Percentiles rank a stretch among this genome's conserved stretches.
Evolutionary conservation across 2,888 invertebrate genomes (phyloP).

Genomic region (Microctonus hyperodae): DNA sequence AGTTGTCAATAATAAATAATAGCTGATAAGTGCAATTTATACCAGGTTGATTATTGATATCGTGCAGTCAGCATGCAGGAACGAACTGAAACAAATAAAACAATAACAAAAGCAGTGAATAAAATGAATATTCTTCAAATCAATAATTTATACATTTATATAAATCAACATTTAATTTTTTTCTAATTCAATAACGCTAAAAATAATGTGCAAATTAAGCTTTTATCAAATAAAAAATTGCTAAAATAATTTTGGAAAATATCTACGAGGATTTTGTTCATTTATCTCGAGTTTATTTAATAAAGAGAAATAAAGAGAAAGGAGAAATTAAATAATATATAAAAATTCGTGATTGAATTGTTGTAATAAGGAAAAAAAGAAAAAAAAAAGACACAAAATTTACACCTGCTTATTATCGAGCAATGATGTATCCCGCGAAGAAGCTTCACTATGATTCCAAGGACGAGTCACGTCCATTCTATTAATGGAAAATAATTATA

Average conservation of each 20-base stretch:
- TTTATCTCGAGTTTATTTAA: too few species aligned
- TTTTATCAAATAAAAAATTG: too few species aligned
- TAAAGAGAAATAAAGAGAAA: neutral
- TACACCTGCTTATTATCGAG: conserved; percentile 28
- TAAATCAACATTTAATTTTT: too few species aligned
- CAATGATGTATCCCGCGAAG: conserved; percentile 17
- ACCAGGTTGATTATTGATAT: conserved; percentile 63
- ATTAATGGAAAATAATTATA: conserved; percentile 18
- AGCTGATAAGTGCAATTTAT: conserved; percentile 60
- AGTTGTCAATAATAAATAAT: conserved; percentile 35
- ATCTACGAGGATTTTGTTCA: too few species aligned
- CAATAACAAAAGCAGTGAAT: conserved; percentile 43
- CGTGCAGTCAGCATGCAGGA: conserved; percentile 67
- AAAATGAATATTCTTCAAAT: conserved; percentile 10
- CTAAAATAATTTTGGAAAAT: too few species aligned
- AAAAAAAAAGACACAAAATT: neutral
- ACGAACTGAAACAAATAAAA: conserved; percentile 70
- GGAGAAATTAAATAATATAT: neutral
- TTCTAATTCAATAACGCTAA: too few species aligned
- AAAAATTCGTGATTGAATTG: neutral
- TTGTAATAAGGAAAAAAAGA: neutral
- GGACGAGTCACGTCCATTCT: conserved; percentile 23
- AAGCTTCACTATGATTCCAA: conserved; percentile 9
- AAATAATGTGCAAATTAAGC: too few species aligned
- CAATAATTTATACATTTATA: neutral